Conservation (phyloP, 92 coral and sea anemone species). For the Palythoa grandiflora region DNA sequence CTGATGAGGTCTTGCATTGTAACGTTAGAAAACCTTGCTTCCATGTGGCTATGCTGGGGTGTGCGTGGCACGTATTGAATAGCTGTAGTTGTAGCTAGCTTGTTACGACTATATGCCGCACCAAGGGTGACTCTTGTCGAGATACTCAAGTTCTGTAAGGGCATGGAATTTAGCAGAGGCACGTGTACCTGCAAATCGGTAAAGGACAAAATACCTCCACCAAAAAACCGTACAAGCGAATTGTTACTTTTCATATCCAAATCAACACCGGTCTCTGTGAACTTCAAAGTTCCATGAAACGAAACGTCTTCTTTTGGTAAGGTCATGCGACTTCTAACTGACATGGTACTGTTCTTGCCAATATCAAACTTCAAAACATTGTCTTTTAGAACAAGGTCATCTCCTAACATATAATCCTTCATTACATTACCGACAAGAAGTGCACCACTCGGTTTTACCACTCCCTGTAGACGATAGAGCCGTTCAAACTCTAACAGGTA, state of each 20-base stretch:
- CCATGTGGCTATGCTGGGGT: constrained; percentile 77
- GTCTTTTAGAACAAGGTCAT: constrained; percentile 83
- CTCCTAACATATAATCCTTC: constrained; percentile 82
- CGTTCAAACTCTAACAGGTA: constrained; percentile 87
- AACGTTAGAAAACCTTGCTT: constrained; percentile 77
- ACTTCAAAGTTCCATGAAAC: constrained; percentile 78
- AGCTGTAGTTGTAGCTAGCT: constrained; percentile 73
- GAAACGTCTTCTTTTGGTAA: constrained; percentile 83
- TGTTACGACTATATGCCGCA: constrained; percentile 61
- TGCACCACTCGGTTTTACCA: constrained; percentile 79
- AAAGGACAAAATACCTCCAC: constrained; percentile 77
- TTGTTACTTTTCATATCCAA: constrained; percentile 88
- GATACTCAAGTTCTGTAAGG: constrained; percentile 76
- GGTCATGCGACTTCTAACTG: constrained; percentile 68
- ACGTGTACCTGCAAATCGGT: constrained; percentile 79
- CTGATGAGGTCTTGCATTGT: constrained; percentile 75
- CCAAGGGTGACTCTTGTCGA: constrained; percentile 83
- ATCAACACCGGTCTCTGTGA: constrained; percentile 75
- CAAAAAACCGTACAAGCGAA: constrained; percentile 66
- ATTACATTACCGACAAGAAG: constrained; percentile 78
- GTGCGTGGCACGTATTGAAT: constrained; percentile 75
- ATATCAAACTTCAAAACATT: constrained; percentile 80
- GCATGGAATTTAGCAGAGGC: constrained; percentile 79
- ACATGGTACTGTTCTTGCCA: constrained; percentile 67
- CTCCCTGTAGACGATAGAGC: constrained; percentile 93